Base-by-base conservation (phyloP, 2,888 invertebrate genomes). In the Tinea semifulvella region DNA sequence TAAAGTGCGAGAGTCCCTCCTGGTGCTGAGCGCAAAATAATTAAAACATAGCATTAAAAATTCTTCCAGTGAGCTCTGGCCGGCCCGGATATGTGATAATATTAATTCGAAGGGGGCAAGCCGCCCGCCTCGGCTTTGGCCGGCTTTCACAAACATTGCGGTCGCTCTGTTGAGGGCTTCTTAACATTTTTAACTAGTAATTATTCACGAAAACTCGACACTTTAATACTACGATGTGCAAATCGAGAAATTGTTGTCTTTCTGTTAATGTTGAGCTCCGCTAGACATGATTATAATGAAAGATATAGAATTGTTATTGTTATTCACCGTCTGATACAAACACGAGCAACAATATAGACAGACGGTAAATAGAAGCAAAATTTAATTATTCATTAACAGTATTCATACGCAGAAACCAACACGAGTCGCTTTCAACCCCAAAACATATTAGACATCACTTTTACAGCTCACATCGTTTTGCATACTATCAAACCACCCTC, bases 21-120 rank as follows among this genome's bases (percentile, higher is more conserved):
- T 56, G 56, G 61, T 59, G 62, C 62, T 61, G 62, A 16, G 44
- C 28, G 69, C 69, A 70, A 80, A 80, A 80, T 80, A 80, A 80
- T 80, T 80, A 77, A 80, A 75, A 74, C 74, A 65, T 63, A 61
- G 62, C 80, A 79, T 80, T 79, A 76, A 79, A 79, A 79, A 79
- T 80, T 79, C 80, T 70, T 76, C 72, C 70, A 67, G 67, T 58
- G 69, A 65, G 69, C 68, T 65, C 61, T 60, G 66, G 60, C 53
- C 56, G 65, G 59, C 55, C 70, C 79, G 79, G 77, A 77, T 76
- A 75, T 68, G 69, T 77, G 80, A 76, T 79, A 76, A 75, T 80
- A 79, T 80, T 79, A 79, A 79, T 79, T 74, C 63, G 63, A 53
- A 52, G 47, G 35, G 47, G 47, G 43, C 20, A 28, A 19, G 20